These are phyloP conservation scores for Macrophya annulata DNA, from an alignment of 2,888 invertebrate species.

Conservation along the genomic window DNA sequence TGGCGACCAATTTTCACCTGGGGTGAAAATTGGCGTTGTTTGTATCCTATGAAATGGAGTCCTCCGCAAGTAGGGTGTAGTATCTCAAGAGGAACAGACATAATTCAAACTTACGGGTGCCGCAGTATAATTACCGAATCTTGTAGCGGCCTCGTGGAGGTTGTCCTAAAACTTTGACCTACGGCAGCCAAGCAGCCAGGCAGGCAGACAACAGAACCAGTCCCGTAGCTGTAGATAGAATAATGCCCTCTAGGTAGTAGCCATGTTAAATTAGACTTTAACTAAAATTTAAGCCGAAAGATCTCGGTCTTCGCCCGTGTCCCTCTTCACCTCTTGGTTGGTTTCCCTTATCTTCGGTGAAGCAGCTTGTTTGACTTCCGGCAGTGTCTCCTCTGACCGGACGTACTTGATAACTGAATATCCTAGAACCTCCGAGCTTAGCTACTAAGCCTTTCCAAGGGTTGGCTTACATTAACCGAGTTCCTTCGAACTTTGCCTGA, in stretches of 20 bases:
- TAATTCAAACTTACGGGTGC: constrained; percentile 76
- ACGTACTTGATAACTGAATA: constrained; percentile 74
- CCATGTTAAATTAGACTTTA: constrained; percentile 66
- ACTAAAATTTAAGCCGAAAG: constrained; percentile 68
- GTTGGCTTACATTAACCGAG: constrained; percentile 58
- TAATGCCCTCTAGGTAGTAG: constrained; percentile 41
- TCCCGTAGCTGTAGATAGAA: constrained; percentile 28
- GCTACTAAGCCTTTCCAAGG: constrained; percentile 74
- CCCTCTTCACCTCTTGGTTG: constrained; percentile 54
- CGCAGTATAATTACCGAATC: constrained; percentile 77
- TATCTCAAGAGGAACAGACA: constrained; percentile 68
- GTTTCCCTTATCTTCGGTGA: constrained; percentile 72
- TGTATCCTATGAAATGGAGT: constrained; percentile 2
- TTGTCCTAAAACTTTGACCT: constrained; percentile 67
- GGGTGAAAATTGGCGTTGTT: constrained; percentile 36
- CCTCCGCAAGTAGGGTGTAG: constrained; percentile 57
- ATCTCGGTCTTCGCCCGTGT: constrained; percentile 35
- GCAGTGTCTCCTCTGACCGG: constrained; percentile 74
- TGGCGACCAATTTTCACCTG: background rate
- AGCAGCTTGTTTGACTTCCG: constrained; percentile 77
- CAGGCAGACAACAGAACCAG: constrained; percentile 3
- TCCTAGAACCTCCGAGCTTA: constrained; percentile 65
- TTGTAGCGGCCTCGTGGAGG: constrained; percentile 66
- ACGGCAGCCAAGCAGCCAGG: constrained; percentile 52
- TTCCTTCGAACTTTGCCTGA: constrained; percentile 53